Base-by-base conservation (phyloP, 35 echinoderm and acorn worm genomes). In the Ptychodera flava region DNA sequence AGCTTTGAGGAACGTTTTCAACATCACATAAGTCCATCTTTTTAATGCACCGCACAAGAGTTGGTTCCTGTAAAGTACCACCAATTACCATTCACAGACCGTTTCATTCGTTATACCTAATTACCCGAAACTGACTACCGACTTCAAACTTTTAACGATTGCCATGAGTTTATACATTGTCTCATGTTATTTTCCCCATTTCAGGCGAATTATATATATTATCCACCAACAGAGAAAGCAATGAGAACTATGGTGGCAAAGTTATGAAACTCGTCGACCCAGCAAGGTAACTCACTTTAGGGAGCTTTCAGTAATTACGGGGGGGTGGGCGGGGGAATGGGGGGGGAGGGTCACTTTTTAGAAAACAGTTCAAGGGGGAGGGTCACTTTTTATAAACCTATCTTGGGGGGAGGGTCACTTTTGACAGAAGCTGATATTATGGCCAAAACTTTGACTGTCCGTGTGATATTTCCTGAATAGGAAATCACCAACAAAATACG, bases 221-320 rank as follows among this genome's bases (percentile, higher is more conserved):
- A 79, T 81, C 87, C 34, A 97, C 94, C 30, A 38, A 87, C 36
- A 64, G 77, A 15, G 85, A 91, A 77, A 78, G 28, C 14, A 88
- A 78, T 28, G 80, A n/a, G 16, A 52, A 88, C 76, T 15, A 80
- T 78, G 89, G 89, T 75, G 94, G 94, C 2, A 88, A 90, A 91
- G 85, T 97, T 12, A 91, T 86, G 79, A 97, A 76, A 84, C 84
- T 97, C 37, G 91, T 91, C 82, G 94, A 97, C 81, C 94, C 94
- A 78, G 53, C 83, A 35, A 88, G 78, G 94, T 97, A 88, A 79
- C 78, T 31, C 78, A 36, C 30, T 80, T 27, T 84, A n/a, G n/a
- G n/a, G n/a, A n/a, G n/a, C n/a, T n/a, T n/a, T n/a, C n/a, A n/a
- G n/a, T n/a, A n/a, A n/a, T n/a, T n/a, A n/a, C n/a, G n/a, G n/a